phyloP scores from a whole-genome alignment of 2,888 invertebrate species.

The Dorcus parallelipipedus region DNA sequence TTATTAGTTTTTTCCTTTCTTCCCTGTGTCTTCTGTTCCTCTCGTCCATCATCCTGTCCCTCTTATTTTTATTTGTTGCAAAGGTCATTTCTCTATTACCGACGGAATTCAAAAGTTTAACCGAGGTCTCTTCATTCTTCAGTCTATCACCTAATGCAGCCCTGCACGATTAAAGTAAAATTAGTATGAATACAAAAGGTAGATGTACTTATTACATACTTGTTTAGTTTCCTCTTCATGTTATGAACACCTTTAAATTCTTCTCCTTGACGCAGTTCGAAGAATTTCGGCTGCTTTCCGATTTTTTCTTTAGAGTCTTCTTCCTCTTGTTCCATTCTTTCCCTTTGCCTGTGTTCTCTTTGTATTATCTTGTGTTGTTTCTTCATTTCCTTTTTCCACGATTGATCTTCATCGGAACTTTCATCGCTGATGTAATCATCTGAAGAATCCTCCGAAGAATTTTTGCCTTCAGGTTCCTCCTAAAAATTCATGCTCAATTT shows the following conservation, averaged over 20 bases:
- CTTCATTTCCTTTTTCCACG: constrained; percentile 77
- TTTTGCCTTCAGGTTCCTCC: constrained; percentile 48
- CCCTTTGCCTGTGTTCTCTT: constrained; percentile 50
- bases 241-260: constrained; percentile 57
- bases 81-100: constrained; percentile 83
- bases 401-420: constrained; percentile 71
- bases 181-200: not conserved
- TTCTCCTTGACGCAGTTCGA: constrained; percentile 59
- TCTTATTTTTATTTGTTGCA: constrained; percentile 57
- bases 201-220: constrained; percentile 41
- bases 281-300: constrained; percentile 55
- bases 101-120: constrained; percentile 57
- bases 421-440: constrained; percentile 28
- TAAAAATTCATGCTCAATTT: constrained; percentile 21
- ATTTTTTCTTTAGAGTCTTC: constrained; percentile 34
- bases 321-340: constrained; percentile 42
- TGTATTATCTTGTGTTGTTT: constrained; percentile 68
- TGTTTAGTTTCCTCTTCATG: constrained; percentile 53
- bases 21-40: constrained; percentile 64
- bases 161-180: constrained; percentile 48
- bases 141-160: constrained; percentile 72
- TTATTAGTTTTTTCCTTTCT: constrained; percentile 64
- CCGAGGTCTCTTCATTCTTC: constrained; percentile 54
- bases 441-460: constrained; percentile 18
- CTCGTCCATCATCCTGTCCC: constrained; percentile 56